Evolutionary conservation across 2,888 invertebrate species (phyloP), one percentile per base, ranked within the genome.

Genomic region (Gymnocheta viridis): DNA sequence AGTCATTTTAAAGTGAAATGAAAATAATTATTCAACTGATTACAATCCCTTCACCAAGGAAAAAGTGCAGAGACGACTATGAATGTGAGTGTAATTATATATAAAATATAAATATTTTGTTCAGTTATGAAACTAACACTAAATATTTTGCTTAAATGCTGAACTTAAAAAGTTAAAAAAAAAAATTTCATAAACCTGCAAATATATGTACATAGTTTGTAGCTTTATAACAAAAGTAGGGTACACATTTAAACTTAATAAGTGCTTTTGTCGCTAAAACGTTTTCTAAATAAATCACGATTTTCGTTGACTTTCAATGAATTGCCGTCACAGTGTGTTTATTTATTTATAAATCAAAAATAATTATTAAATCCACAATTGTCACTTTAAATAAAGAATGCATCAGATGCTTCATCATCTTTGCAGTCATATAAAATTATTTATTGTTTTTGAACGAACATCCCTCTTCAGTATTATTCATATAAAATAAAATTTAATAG

Each of bases 321-420:
- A 80, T 69, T 47, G 80, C 73, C 74, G 44, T 60, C 67, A 60
- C 67, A 27, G 24, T 49, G 69, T 78, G 14, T 81, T 69, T 82
- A 62, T 79, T 83, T 80, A 80, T 83, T 80, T 83, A 76, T 83
- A 80, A 72, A 80, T 80, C 58, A 80, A 80, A 78, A 70, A 80
- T 76, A 80, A 76, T 83, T 83, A 83, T 80, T 76, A 83, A 83
- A 76, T 76, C 66, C 51, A 51, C 58, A 74, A 67, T 74, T 67
- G 60, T 74, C 60, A 60, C 51, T 54, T 67, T 51, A n/a, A 44
- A 47, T 64, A 60, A 64, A 64, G 66, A 12, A 32, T 22, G 29
- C 56, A 66, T 80, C 58, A 60, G 22, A 69, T 70, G 70, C 69
- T 47, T 47, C 58, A 47, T 56, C 70, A 67, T 76, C 67, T 66